phyloP scores from a whole-genome alignment of 2,113 vertebrate species.

The Steatornis caripensis region DNA sequence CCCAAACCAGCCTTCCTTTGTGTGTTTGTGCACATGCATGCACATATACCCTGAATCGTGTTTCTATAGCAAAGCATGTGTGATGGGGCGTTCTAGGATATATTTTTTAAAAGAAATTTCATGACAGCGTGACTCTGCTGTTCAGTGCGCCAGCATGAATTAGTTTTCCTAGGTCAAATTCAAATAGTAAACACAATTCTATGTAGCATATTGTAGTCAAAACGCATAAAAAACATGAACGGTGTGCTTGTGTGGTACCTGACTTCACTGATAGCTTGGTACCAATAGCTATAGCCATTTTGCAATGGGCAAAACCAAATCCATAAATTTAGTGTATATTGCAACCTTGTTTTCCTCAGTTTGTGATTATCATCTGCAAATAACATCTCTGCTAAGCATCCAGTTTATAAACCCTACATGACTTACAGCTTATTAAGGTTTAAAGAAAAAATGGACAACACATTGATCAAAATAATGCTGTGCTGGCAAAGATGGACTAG shows the following conservation, averaged over 20 bases:
- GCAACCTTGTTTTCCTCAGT: not conserved
- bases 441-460: not conserved
- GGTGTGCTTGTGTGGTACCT: not conserved
- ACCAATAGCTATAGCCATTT: not conserved
- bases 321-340: not conserved
- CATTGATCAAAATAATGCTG: not conserved
- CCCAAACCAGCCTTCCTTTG: not conserved
- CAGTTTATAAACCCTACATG: not conserved
- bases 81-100: not conserved
- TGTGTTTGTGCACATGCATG: not conserved
- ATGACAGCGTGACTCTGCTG: not conserved
- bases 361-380: slow-evolving; percentile 2
- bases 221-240: not conserved
- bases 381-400: not conserved
- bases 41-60: not conserved
- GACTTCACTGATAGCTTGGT: not conserved
- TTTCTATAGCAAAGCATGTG: not conserved
- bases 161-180: not conserved
- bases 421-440: not conserved
- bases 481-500: not conserved
- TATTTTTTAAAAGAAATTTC: not conserved
- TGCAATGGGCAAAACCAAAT: not conserved
- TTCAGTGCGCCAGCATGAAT: not conserved
- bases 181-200: not conserved
- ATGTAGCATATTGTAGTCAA: not conserved